Conservation (phyloP, 1,140 invertebrate species). For the Radopholus similis region DNA sequence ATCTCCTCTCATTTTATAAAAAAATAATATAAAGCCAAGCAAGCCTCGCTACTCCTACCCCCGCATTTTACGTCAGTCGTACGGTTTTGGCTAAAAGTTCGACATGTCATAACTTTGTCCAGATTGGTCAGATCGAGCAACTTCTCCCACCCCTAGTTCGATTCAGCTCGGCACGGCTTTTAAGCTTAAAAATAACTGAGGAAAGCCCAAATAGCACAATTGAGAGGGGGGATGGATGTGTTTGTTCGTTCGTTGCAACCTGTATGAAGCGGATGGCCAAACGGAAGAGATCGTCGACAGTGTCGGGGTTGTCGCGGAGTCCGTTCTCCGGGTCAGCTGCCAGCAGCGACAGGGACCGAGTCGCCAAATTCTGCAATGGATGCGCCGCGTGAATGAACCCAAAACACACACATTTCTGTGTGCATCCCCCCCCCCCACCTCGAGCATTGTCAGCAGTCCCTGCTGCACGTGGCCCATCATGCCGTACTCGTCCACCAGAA, state of each 20-base stretch:
- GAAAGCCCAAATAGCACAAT: too few relatives aligned
- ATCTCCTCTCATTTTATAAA: neutral
- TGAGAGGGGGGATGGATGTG: too few relatives aligned
- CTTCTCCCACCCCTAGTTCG: too few relatives aligned
- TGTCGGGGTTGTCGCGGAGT: constrained; percentile 86
- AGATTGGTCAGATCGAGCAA: too few relatives aligned
- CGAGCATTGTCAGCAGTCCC: constrained; percentile 77
- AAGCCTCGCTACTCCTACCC: too few relatives aligned
- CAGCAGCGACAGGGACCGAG: constrained; percentile 76
- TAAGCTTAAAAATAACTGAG: too few relatives aligned
- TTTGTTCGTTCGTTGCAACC: too few relatives aligned
- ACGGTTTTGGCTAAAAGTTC: too few relatives aligned
- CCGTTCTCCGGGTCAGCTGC: constrained; percentile 68
- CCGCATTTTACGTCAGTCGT: too few relatives aligned
- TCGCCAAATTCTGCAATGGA: constrained; percentile 71
- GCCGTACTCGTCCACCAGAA: constrained; percentile 90
- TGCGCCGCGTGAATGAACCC: neutral
- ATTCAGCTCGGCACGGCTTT: too few relatives aligned
- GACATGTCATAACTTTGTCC: too few relatives aligned
- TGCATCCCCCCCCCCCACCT: constrained; percentile 53
- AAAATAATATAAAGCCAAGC: neutral
- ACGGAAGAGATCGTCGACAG: constrained; percentile 91
- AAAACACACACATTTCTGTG: neutral
- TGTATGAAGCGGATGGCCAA: constrained; percentile 70
- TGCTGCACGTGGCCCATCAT: constrained; percentile 69